A percentile compares a stretch with the other conserved stretches of the same genome.
phyloP scores from a whole-genome alignment of 2,888 invertebrate species.

The Trisateles emortualis region DNA sequence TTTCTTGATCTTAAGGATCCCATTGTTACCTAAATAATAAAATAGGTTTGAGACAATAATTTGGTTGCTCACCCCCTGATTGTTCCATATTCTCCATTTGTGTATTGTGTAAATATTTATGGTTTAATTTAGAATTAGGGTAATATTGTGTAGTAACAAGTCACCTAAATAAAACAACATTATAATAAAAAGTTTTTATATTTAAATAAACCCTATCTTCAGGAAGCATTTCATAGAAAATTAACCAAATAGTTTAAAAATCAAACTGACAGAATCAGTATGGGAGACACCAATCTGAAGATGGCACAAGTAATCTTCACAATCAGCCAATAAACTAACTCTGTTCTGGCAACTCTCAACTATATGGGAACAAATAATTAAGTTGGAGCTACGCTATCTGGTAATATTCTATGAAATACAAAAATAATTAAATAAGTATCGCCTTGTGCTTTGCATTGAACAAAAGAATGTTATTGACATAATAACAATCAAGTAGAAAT shows the following conservation, averaged over 20 bases:
- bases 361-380: conserved; percentile 79
- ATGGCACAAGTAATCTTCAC: conserved; percentile 61
- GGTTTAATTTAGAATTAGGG: conserved; percentile 8
- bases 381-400: conserved; percentile 56
- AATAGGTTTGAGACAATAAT: too few relatives aligned
- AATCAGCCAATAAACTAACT: conserved; percentile 38
- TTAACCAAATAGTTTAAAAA: conserved; percentile 37
- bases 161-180: conserved; percentile 42
- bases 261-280: conserved; percentile 20
- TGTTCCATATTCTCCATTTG: neutral
- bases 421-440: conserved; percentile 53
- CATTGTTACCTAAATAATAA: too few relatives aligned
- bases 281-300: conserved; percentile 47
- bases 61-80: neutral
- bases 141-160: conserved; percentile 7
- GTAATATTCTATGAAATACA: conserved; percentile 56
- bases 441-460: conserved; percentile 55
- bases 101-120: neutral
- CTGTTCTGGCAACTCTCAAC: conserved; percentile 55
- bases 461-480: conserved; percentile 49
- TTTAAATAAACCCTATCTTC: conserved; percentile 47
- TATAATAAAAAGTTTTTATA: conserved; percentile 58
- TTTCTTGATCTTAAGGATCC: too few relatives aligned
- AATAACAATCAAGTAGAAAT: conserved; percentile 41
- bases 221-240: conserved; percentile 47